Evolutionary conservation across 1,140 invertebrate genomes (phyloP).

Genomic region (Macrobrachium rosenbergii): DNA sequence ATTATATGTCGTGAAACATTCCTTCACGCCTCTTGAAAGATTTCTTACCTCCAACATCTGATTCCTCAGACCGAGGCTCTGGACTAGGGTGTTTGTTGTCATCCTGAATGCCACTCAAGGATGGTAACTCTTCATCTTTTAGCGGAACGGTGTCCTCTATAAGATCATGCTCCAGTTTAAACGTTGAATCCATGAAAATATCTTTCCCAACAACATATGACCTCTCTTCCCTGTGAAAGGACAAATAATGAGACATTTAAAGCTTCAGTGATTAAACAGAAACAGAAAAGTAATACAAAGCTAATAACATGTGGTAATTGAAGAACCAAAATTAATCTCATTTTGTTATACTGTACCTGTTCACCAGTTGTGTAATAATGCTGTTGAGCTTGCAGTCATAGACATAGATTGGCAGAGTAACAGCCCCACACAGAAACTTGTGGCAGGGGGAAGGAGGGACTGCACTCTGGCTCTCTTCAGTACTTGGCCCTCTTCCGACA

Average conservation of each 20-base stretch:
- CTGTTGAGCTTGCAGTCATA: constrained; percentile 79
- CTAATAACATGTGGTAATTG: background rate
- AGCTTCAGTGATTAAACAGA: background rate
- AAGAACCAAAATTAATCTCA: constrained; percentile 65
- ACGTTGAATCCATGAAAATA: constrained; percentile 70
- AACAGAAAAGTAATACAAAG: background rate
- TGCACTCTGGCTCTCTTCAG: constrained; percentile 33
- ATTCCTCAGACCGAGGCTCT: constrained; percentile 68
- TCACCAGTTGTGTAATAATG: constrained; percentile 76
- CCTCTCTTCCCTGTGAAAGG: constrained; percentile 35
- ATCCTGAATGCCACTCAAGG: background rate
- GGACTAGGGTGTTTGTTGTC: constrained; percentile 64
- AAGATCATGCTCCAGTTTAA: constrained; percentile 66
- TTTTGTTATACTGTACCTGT: constrained; percentile 71
- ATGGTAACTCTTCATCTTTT: constrained; percentile 36
- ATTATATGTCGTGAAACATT: too few relatives aligned
- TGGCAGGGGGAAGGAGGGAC: constrained; percentile 24
- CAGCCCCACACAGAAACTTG: constrained; percentile 66
- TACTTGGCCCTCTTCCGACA: constrained; percentile 16
- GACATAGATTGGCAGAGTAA: constrained; percentile 78
- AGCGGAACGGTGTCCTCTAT: constrained; percentile 52
- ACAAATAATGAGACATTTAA: background rate
- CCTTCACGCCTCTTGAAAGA: background rate
- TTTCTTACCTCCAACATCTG: constrained; percentile 54
- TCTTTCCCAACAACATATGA: constrained; percentile 66